Conservation (phyloP, 2,888 invertebrate genomes). For the Axea sp. region DNA sequence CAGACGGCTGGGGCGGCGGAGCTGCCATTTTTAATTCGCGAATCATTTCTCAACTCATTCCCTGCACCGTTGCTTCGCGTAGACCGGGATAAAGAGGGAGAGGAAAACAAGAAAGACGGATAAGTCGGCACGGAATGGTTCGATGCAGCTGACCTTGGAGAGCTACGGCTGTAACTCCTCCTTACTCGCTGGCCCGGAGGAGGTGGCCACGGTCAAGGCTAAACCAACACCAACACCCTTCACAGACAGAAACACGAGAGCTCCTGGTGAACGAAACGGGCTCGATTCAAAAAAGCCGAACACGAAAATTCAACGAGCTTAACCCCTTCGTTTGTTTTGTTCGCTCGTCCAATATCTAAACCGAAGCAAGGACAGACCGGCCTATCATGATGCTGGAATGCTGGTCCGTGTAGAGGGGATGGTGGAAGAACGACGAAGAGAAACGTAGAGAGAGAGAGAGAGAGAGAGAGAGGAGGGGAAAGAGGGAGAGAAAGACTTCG, state of each 20-base stretch:
- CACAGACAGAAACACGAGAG: constrained; percentile 23
- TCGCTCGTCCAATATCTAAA: constrained; percentile 31
- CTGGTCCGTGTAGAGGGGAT: constrained; percentile 8
- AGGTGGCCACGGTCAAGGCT: constrained; percentile 78
- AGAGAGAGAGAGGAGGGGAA: background rate
- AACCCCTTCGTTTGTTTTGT: constrained; percentile 38
- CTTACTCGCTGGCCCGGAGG: constrained; percentile 72
- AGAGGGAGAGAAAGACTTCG: background rate
- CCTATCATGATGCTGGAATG: constrained; percentile 37
- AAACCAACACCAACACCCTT: constrained; percentile 66
- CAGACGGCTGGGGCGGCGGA: too few relatives aligned
- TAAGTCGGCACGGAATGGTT: constrained; percentile 61
- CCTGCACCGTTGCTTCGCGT: constrained; percentile 51
- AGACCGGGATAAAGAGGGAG: constrained; percentile 38
- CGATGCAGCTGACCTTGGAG: constrained; percentile 77
- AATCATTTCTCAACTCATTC: constrained; percentile 41
- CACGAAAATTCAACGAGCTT: constrained; percentile 3
- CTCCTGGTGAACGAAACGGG: constrained; percentile 20
- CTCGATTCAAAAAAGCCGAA: constrained; percentile 8
- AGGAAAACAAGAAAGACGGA: constrained; percentile 44
- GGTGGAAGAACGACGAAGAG: constrained; percentile 5
- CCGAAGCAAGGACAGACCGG: constrained; percentile 36
- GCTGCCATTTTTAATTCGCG: constrained; percentile 51
- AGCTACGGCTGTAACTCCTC: constrained; percentile 69
- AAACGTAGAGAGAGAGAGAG: background rate